Conservation (phyloP, 2,888 invertebrate genomes). For the Harpalus rufipes region DNA sequence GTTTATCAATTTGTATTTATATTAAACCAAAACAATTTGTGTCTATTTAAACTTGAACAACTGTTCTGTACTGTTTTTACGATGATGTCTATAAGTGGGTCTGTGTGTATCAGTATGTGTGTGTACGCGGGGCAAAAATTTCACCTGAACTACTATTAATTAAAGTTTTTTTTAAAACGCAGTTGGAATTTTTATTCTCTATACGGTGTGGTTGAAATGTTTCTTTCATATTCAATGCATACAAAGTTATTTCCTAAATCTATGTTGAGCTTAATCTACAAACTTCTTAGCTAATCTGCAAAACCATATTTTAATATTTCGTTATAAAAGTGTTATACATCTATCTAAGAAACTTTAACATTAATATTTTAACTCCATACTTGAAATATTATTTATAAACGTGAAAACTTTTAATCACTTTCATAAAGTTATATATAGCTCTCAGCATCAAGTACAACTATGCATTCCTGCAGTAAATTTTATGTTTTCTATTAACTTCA, state of each 20-base stretch:
- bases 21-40: too few species aligned
- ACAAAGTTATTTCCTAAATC: background rate
- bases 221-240: too few species aligned
- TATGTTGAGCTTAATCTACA: background rate
- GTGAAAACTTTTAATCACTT: constrained; percentile 13
- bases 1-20: background rate
- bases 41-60: too few species aligned
- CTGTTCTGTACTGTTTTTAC: too few species aligned
- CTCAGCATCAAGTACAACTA: background rate
- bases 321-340: background rate
- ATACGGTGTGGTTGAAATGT: too few species aligned
- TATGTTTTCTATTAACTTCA: background rate
- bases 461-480: background rate
- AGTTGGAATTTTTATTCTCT: too few species aligned
- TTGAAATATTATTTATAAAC: background rate
- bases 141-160: too few species aligned
- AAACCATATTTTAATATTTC: background rate
- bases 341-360: background rate
- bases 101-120: too few species aligned
- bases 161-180: too few species aligned
- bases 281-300: background rate
- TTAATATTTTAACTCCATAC: background rate
- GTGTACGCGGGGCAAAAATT: too few species aligned
- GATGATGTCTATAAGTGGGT: too few species aligned
- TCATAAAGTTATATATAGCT: background rate